Conservation (phyloP, 23 tunicate species). For the Diplosoma virens region DNA sequence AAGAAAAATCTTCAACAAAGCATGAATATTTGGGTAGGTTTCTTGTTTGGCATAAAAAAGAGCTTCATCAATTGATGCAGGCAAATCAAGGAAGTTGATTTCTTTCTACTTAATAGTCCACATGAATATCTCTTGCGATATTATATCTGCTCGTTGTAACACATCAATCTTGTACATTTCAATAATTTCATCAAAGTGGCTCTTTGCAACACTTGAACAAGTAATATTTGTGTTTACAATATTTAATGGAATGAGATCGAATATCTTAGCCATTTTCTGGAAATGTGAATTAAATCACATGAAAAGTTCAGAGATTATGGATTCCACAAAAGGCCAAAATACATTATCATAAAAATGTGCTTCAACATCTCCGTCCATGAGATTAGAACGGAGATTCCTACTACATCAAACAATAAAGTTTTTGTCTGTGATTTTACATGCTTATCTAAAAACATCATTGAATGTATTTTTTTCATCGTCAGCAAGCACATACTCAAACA, state of each 20-base stretch:
- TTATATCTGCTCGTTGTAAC: not conserved
- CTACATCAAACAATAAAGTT: slow-evolving; percentile 4
- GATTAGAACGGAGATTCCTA: not conserved
- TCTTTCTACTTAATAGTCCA: slow-evolving; percentile 1
- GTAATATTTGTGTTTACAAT: not conserved
- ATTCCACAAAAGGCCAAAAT: slow-evolving; percentile 3
- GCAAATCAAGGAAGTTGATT: slow-evolving; percentile 2
- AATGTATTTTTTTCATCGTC: slow-evolving; percentile 2
- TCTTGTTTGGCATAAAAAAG: slow-evolving; percentile 1
- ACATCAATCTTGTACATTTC: slow-evolving; percentile 2
- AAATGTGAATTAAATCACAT: not conserved
- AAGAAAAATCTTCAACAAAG: not conserved
- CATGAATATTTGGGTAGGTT: not conserved
- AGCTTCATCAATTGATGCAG: slow-evolving; percentile 11
- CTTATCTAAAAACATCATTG: not conserved
- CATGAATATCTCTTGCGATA: slow-evolving; percentile 15
- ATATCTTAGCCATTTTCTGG: not conserved
- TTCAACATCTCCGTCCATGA: slow-evolving; percentile 4
- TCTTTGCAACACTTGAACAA: slow-evolving; percentile 4
- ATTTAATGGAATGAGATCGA: not conserved
- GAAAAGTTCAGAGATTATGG: slow-evolving; percentile 6
- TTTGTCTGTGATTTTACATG: slow-evolving; percentile 1
- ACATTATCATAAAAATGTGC: not conserved
- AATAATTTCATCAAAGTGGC: slow-evolving; percentile 8
- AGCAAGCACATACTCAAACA: not conserved